Conservation (phyloP, 2,888 invertebrate species). For the Hemistola chrysoprasaria region DNA sequence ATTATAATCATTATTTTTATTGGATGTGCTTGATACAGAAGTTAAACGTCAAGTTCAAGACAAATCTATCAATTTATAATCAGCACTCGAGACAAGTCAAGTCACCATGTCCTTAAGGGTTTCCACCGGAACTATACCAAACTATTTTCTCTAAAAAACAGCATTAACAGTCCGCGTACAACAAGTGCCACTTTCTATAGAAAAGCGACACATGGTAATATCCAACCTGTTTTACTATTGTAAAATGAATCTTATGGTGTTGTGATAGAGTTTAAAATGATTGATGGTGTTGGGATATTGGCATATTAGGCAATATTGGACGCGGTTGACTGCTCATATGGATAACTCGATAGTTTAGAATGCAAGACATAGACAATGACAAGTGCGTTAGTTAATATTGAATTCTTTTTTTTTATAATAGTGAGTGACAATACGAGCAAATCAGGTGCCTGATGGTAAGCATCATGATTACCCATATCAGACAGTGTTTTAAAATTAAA, state of each 20-base stretch:
- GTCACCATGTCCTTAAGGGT: slow-evolving; percentile 47
- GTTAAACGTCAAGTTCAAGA: neutral
- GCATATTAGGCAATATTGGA: slow-evolving; percentile 69
- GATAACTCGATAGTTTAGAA: slow-evolving; percentile 25
- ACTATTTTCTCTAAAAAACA: slow-evolving; percentile 63
- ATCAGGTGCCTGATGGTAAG: no score
- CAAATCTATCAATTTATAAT: slow-evolving; percentile 23
- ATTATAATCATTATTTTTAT: no score
- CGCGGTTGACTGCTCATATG: slow-evolving; percentile 32
- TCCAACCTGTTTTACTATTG: slow-evolving; percentile 35
- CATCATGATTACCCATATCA: no score
- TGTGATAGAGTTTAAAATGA: slow-evolving; percentile 1
- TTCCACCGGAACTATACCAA: slow-evolving; percentile 55
- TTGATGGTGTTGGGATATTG: slow-evolving; percentile 31
- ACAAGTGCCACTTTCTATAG: slow-evolving; percentile 70
- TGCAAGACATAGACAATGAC: slow-evolving; percentile 22
- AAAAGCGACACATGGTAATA: slow-evolving; percentile 65
- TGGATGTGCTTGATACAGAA: no score
- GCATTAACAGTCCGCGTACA: slow-evolving; percentile 69
- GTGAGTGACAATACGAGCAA: no score
- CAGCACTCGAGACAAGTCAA: slow-evolving; percentile 24
- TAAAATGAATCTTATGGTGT: slow-evolving; percentile 2
- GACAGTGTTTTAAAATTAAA: no score
- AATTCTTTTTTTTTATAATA: no score
- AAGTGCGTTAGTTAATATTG: slow-evolving; percentile 4